Conservation (phyloP, 2,797 vertebrate genomes). For the Phoxinus dragarum region DNA sequence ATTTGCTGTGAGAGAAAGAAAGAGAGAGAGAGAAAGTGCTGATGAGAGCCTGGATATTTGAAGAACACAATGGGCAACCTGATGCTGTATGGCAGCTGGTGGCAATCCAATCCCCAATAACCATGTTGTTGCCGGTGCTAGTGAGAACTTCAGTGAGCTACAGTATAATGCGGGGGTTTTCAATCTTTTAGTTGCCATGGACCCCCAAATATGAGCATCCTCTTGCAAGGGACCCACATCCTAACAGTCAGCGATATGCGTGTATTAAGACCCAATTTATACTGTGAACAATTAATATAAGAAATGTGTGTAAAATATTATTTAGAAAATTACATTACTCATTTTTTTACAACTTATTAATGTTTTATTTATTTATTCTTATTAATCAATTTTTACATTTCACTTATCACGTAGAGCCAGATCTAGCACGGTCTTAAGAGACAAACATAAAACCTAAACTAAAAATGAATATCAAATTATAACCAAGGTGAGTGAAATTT, state of each 20-base stretch:
- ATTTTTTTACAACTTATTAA: no score
- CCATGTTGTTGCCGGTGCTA: constrained; percentile 7
- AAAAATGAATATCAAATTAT: background rate
- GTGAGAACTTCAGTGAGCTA: background rate
- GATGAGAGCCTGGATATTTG: constrained; percentile 11
- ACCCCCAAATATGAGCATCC: background rate
- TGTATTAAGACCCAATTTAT: background rate
- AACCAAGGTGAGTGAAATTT: background rate
- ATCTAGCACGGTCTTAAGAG: background rate
- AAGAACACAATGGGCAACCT: constrained; percentile 53
- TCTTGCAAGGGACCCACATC: background rate
- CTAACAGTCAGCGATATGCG: no score
- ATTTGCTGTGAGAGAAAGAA: constrained; percentile 35
- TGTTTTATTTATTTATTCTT: background rate
- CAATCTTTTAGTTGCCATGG: background rate
- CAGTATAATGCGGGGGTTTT: background rate
- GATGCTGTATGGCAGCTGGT: constrained; percentile 58
- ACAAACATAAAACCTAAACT: background rate
- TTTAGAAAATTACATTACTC: background rate
- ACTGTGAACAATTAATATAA: background rate
- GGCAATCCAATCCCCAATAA: constrained; percentile 37
- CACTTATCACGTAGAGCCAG: background rate
- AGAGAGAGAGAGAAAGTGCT: background rate
- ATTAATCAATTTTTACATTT: background rate
- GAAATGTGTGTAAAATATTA: background rate